phyloP scores from a whole-genome alignment of 2,113 vertebrate species.

The Neotragus moschatus region DNA sequence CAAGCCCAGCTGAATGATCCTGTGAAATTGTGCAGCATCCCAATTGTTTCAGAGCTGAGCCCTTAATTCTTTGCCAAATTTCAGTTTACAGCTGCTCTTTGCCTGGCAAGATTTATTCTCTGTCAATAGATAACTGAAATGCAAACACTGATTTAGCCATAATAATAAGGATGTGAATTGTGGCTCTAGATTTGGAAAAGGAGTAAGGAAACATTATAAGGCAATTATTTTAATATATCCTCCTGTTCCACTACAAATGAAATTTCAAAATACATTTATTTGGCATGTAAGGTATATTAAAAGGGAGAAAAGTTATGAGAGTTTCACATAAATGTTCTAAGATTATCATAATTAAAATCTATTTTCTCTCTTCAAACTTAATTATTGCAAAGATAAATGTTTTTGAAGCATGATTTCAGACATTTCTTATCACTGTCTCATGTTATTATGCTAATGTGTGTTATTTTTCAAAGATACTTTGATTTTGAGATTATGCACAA shows the following conservation, averaged over 20 bases:
- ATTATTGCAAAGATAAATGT: not conserved
- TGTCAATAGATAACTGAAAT: constrained; percentile 28
- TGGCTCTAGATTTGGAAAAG: constrained; percentile 50
- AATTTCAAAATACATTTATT: constrained; percentile 50
- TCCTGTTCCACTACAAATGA: constrained; percentile 26
- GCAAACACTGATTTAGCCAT: constrained; percentile 35
- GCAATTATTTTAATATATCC: constrained; percentile 53
- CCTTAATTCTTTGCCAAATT: constrained; percentile 59
- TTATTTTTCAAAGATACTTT: not conserved
- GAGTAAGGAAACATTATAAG: constrained; percentile 46
- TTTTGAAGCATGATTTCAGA: constrained; percentile 1
- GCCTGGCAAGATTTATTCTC: constrained; percentile 20
- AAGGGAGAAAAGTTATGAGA: constrained; percentile 7
- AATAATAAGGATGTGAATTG: constrained; percentile 10
- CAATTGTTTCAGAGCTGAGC: constrained; percentile 46
- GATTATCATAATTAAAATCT: not conserved
- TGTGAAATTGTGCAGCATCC: constrained; percentile 22
- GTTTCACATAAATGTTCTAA: constrained; percentile 39
- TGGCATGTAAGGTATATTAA: constrained; percentile 18
- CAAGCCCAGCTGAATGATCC: constrained; percentile 19
- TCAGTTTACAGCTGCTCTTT: constrained; percentile 52
- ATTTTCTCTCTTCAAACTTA: not conserved
- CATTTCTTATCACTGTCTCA: not conserved
- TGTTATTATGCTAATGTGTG: not conserved
- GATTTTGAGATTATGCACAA: not conserved